Conservation (phyloP, 2,797 vertebrate species). For the Chelidonichthys spinosus region DNA sequence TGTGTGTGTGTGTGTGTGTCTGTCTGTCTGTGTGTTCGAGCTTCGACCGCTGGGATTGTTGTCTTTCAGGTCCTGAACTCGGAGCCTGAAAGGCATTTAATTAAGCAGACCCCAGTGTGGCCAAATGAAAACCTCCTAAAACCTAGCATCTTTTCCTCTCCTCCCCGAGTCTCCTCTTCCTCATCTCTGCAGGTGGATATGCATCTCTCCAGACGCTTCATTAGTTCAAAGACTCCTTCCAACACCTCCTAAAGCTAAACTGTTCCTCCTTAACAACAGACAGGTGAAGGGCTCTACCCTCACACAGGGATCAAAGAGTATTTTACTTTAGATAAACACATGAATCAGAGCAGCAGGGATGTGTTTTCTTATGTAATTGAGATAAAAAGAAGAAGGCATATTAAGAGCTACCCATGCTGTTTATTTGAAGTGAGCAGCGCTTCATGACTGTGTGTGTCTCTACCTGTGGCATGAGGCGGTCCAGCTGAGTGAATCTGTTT, state of each 20-base stretch:
- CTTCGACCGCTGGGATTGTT: conserved; percentile 6
- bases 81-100: conserved; percentile 44
- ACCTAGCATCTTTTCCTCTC: conserved; percentile 47
- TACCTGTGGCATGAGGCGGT: conserved; percentile 92
- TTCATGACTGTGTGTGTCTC: conserved; percentile 38
- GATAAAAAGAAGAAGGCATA: background rate
- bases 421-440: background rate
- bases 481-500: conserved; percentile 87
- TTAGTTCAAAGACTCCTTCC: conserved; percentile 62
- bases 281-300: conserved; percentile 22
- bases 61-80: conserved; percentile 46
- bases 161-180: conserved; percentile 29
- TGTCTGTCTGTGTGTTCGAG: too few relatives aligned
- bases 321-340: conserved; percentile 22
- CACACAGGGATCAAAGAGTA: conserved; percentile 22
- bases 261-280: conserved; percentile 36
- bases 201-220: conserved; percentile 70
- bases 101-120: conserved; percentile 38
- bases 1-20: too few relatives aligned
- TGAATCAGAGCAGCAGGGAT: conserved; percentile 9
- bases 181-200: conserved; percentile 58
- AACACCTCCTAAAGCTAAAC: conserved; percentile 48
- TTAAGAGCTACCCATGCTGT: background rate
- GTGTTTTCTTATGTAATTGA: conserved; percentile 1
- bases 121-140: conserved; percentile 45